These are phyloP conservation scores for Caenorhabditis sp. DNA, from an alignment of 2,888 invertebrate genomes.

Conservation along the genomic window DNA sequence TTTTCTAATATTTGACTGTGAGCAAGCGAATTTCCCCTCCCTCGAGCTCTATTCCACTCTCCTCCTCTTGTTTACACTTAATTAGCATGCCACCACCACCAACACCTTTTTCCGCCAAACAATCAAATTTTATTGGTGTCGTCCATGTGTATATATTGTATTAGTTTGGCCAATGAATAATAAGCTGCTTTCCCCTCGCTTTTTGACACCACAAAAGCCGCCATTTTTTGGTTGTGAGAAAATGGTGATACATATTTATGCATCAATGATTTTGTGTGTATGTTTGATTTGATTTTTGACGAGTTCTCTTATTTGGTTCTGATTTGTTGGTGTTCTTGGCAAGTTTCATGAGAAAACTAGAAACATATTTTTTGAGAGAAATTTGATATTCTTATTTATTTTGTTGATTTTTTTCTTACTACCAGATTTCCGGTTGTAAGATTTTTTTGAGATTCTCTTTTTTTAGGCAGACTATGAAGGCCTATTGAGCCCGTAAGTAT, in stretches of 20 bases:
- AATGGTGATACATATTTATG: background rate
- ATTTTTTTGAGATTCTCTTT: too few relatives aligned
- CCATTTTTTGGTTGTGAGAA: background rate
- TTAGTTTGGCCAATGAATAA: background rate
- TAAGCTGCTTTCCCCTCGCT: background rate
- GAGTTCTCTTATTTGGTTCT: background rate
- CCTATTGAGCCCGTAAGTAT: too few relatives aligned
- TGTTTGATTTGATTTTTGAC: background rate
- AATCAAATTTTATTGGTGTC: background rate
- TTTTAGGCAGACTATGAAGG: too few relatives aligned
- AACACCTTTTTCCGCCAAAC: conserved; percentile 1
- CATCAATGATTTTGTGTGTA: background rate
- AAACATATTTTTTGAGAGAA: too few relatives aligned
- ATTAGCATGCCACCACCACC: background rate
- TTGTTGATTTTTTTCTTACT: too few relatives aligned
- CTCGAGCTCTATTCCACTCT: background rate
- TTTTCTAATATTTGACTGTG: too few relatives aligned
- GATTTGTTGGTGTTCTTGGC: background rate
- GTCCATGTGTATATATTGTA: background rate
- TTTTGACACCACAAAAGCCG: conserved; percentile 3
- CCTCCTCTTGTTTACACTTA: background rate
- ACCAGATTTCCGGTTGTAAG: too few relatives aligned
- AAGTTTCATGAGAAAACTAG: too few relatives aligned
- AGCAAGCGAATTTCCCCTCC: too few relatives aligned
- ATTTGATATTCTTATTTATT: too few relatives aligned